These are phyloP conservation scores for Epistrophe grossulariae DNA, from an alignment of 2,888 invertebrate species.

Conservation along the genomic window DNA sequence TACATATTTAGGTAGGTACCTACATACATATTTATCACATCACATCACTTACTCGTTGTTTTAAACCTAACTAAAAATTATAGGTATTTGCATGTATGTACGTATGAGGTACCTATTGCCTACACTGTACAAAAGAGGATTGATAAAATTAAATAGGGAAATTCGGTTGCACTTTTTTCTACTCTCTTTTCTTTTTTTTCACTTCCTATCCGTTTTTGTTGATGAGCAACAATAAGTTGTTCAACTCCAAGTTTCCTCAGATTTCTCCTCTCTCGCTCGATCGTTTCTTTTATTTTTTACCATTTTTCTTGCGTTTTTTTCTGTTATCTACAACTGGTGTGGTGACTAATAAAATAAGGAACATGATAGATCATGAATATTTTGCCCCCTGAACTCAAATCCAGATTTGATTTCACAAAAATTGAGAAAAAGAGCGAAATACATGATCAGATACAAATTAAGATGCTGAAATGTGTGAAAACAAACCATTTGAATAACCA, in stretches of 20 bases:
- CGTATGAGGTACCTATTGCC: not conserved
- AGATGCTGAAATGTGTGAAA: slow-evolving; percentile 28
- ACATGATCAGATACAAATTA: no score
- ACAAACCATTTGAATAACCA: not conserved
- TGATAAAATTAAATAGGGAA: slow-evolving; percentile 66
- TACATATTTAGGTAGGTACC: not conserved
- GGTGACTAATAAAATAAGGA: slow-evolving; percentile 52
- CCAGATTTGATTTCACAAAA: slow-evolving; percentile 11
- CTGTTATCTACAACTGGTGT: slow-evolving; percentile 10
- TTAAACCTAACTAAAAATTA: not conserved
- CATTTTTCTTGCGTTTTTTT: not conserved
- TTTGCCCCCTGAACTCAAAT: slow-evolving; percentile 17
- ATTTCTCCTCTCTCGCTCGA: slow-evolving; percentile 11
- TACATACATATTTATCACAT: slow-evolving; percentile 17
- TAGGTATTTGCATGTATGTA: not conserved
- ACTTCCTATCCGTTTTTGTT: not conserved
- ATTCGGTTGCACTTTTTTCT: slow-evolving; percentile 63
- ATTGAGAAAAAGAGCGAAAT: no score
- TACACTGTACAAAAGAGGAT: slow-evolving; percentile 19
- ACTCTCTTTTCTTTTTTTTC: not conserved
- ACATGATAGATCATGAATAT: slow-evolving; percentile 69
- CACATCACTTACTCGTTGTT: not conserved
- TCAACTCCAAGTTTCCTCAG: slow-evolving; percentile 23
- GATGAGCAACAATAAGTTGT: slow-evolving; percentile 60
- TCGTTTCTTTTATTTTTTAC: slow-evolving; percentile 18